Conservation (phyloP, 35 echinoderm and acorn worm species). For the Diadema setosum region DNA sequence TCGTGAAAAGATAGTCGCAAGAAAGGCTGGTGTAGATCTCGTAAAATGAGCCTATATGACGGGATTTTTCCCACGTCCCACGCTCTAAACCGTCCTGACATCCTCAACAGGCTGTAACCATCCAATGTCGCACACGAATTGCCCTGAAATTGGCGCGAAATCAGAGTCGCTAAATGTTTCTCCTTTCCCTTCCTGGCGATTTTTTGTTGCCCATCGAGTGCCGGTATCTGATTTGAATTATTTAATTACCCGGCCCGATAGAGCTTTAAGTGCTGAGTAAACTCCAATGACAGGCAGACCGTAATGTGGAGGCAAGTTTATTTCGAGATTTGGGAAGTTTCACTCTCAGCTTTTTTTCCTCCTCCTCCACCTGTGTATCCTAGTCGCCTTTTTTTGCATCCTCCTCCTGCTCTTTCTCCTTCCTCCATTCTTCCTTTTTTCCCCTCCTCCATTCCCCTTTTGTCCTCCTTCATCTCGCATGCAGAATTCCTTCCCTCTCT, state of each 20-base stretch:
- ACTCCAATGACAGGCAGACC: not conserved
- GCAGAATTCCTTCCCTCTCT: not conserved
- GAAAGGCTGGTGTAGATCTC: no score
- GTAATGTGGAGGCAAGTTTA: not conserved
- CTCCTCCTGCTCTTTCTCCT: not conserved
- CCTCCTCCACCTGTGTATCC: not conserved
- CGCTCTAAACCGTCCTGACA: not conserved
- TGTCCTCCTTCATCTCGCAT: not conserved
- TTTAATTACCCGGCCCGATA: not conserved
- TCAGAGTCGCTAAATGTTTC: not conserved
- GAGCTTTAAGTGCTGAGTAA: not conserved
- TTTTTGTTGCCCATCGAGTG: not conserved
- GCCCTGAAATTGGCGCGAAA: not conserved
- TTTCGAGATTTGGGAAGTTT: no score
- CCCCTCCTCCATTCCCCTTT: not conserved
- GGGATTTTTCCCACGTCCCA: no score
- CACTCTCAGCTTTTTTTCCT: not conserved
- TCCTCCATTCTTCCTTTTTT: not conserved
- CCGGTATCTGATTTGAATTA: constrained; percentile 6
- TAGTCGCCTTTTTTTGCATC: not conserved
- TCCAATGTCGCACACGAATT: not conserved
- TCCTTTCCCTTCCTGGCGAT: not conserved
- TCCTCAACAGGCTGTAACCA: not conserved
- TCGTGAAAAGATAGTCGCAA: no score
- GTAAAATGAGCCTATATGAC: no score